Percentiles rank a stretch among this genome's conserved stretches.
These are phyloP conservation scores for Bos javanicus DNA, from an alignment of 2,113 vertebrate genomes.

Conservation along the genomic window DNA sequence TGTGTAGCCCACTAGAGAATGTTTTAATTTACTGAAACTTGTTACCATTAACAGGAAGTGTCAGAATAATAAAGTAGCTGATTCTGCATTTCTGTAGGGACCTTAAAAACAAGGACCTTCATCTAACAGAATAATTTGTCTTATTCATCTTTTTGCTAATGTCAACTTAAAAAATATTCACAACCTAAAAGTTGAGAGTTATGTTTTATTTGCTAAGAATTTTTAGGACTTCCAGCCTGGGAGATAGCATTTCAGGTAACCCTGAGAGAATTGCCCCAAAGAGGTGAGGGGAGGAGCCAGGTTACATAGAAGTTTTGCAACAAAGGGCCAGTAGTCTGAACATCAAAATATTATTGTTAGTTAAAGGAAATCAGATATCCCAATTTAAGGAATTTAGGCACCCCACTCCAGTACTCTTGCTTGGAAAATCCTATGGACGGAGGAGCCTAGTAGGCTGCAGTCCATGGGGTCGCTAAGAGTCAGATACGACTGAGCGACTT, in stretches of 20 bases:
- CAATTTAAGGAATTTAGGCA: neutral
- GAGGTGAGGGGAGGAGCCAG: neutral
- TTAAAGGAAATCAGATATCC: neutral
- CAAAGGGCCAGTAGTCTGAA: neutral
- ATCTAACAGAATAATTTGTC: neutral
- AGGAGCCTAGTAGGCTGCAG: too few relatives aligned
- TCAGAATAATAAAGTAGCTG: constrained; percentile 1
- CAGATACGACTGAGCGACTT: too few relatives aligned
- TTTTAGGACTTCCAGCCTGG: neutral
- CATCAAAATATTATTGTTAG: neutral
- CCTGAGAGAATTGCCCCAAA: neutral
- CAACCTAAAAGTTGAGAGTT: neutral
- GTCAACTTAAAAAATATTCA: neutral
- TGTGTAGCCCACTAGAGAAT: neutral
- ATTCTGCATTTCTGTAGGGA: neutral
- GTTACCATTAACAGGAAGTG: constrained; percentile 1
- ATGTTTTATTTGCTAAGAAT: neutral
- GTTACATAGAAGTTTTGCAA: neutral
- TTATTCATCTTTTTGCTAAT: neutral
- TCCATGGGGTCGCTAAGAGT: too few relatives aligned
- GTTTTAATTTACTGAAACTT: neutral
- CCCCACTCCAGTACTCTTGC: too few relatives aligned
- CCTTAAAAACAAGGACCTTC: neutral
- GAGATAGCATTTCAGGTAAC: neutral
- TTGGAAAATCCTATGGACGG: too few relatives aligned